phyloP scores from a whole-genome alignment of 2,797 vertebrate species.

The Pipistrellus kuhlii region DNA sequence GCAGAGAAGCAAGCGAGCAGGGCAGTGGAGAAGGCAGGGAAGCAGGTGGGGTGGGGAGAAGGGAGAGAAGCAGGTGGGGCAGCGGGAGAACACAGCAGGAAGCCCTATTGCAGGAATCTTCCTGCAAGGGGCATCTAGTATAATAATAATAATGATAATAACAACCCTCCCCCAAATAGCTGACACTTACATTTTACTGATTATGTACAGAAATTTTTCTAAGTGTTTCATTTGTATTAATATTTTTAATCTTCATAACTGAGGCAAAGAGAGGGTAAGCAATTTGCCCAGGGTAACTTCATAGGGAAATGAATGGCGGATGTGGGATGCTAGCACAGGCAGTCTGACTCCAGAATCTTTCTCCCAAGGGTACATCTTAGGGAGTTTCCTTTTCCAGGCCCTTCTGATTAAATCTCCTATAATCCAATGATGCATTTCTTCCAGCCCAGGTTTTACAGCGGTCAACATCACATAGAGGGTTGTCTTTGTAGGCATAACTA shows the following conservation, averaged over 20 bases:
- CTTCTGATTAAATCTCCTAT: not conserved
- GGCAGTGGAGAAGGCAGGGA: too few relatives aligned
- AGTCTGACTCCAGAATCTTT: not conserved
- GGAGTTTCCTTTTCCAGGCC: not conserved
- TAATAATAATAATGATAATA: not conserved
- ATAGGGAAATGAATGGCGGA: not conserved
- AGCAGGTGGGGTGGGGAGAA: too few relatives aligned
- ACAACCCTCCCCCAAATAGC: not conserved
- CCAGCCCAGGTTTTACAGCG: not conserved
- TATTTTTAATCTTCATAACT: conserved; percentile 38
- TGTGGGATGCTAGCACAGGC: not conserved
- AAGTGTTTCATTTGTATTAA: conserved; percentile 30
- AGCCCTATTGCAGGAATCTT: too few relatives aligned
- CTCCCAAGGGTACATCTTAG: not conserved
- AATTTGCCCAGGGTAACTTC: not conserved
- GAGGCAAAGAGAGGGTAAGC: not conserved
- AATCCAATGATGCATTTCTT: not conserved
- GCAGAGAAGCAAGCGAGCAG: too few relatives aligned
- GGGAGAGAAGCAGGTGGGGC: too few relatives aligned
- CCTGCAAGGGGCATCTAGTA: too few relatives aligned
- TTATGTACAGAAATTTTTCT: not conserved
- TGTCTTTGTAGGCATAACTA: not conserved
- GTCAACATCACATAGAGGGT: not conserved
- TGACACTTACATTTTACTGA: not conserved
- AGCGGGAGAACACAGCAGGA: too few relatives aligned